These are phyloP conservation scores for Julus scanicus DNA, from an alignment of 2,888 invertebrate species.

Conservation along the genomic window DNA sequence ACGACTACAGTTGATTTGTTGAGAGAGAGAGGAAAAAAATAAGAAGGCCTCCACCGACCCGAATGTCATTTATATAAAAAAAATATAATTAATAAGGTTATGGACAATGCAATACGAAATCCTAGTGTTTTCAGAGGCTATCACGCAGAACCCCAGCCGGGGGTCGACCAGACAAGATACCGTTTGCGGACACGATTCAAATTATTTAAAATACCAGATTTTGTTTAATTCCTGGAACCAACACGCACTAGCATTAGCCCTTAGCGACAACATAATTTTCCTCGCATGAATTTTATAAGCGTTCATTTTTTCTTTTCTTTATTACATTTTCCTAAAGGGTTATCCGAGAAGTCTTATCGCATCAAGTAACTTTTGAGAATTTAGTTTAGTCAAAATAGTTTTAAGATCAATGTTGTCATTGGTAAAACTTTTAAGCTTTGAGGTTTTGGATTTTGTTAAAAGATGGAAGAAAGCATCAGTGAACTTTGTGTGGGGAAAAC, in stretches of 20 bases:
- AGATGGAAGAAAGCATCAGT: too few relatives aligned
- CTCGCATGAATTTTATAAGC: background rate
- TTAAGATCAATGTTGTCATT: too few relatives aligned
- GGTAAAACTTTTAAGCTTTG: too few relatives aligned
- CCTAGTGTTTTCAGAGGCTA: background rate
- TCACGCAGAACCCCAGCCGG: constrained; percentile 19
- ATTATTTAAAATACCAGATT: background rate
- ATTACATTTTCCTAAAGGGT: background rate
- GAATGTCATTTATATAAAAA: background rate
- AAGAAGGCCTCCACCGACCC: background rate
- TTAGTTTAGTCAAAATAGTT: too few relatives aligned
- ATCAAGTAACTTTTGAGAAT: background rate
- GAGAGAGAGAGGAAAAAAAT: background rate
- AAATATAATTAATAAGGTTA: constrained; percentile 19
- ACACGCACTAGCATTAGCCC: background rate
- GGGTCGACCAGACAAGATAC: constrained; percentile 11
- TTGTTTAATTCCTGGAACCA: constrained; percentile 3
- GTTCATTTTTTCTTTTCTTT: background rate
- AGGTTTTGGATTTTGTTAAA: too few relatives aligned
- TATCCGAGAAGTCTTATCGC: background rate
- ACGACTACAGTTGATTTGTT: background rate
- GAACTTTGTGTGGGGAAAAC: too few relatives aligned
- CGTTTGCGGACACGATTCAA: constrained; percentile 2
- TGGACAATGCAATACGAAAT: background rate
- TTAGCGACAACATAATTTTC: constrained; percentile 19